Percentiles rank a stretch among this genome's conserved stretches.
Conservation (phyloP, 2,113 vertebrate species). For the Trematomus loennbergii region DNA sequence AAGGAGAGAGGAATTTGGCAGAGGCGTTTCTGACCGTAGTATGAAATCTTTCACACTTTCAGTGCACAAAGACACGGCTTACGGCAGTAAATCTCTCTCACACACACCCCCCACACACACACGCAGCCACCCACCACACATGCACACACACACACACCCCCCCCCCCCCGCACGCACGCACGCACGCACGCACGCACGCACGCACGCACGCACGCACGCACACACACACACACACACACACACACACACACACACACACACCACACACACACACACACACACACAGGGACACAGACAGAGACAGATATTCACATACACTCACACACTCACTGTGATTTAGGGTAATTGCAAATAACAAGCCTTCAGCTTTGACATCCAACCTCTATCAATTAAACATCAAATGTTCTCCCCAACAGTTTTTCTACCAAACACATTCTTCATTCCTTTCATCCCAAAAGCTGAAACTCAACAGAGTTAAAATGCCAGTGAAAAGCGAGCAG, state of each 20-base stretch:
- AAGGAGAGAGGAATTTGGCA: slow-evolving; percentile 33
- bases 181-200: slow-evolving; percentile 12
- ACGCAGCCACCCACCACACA: no score
- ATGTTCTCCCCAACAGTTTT: slow-evolving; percentile 57
- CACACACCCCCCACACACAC: neutral
- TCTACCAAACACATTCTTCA: slow-evolving; percentile 62
- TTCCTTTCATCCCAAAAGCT: slow-evolving; percentile 64
- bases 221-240: neutral
- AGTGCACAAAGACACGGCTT: slow-evolving; percentile 27
- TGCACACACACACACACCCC: neutral
- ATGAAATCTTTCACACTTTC: slow-evolving; percentile 28
- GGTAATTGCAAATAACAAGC: slow-evolving; percentile 58
- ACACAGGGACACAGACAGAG: neutral
- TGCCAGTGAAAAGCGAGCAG: neutral
- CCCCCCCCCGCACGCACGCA: slow-evolving; percentile 10
- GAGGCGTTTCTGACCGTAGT: slow-evolving; percentile 21
- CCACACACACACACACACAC: slow-evolving; percentile 15
- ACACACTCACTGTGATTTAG: slow-evolving; percentile 22
- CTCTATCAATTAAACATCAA: slow-evolving; percentile 71
- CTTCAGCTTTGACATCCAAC: slow-evolving; percentile 42
- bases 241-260: slow-evolving; percentile 10
- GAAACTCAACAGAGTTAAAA: slow-evolving; percentile 47
- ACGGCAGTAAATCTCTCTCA: slow-evolving; percentile 16
- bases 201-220: neutral
- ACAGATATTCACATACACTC: neutral